Conservation (phyloP, 2,888 invertebrate species). For the Drosophila mercatorum region DNA sequence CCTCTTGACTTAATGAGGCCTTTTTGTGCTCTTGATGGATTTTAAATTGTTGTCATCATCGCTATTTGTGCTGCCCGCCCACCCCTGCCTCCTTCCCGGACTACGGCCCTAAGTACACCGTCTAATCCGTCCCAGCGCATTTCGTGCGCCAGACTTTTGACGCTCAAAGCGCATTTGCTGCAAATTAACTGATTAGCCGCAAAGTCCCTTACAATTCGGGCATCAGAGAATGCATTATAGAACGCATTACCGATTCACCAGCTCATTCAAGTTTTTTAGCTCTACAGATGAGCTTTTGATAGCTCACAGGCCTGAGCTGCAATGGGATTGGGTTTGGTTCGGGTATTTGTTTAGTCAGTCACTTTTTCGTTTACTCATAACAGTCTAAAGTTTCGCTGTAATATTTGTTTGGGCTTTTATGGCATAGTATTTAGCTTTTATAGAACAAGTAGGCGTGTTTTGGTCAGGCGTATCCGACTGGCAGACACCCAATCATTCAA, state of each 20-base stretch:
- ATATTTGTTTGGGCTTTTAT: not conserved
- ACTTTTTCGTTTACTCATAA: not conserved
- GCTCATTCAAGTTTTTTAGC: not conserved
- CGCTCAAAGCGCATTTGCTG: constrained; percentile 57
- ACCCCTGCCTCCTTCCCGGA: not conserved
- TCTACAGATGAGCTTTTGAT: not conserved
- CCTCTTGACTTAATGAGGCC: constrained; percentile 82
- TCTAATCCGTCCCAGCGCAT: constrained; percentile 53
- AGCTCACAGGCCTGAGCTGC: not conserved
- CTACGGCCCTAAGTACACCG: not conserved
- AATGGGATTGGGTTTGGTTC: not conserved
- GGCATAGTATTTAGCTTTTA: too few species aligned
- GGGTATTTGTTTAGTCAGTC: not conserved
- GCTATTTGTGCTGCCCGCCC: constrained; percentile 55
- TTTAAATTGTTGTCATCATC: constrained; percentile 83
- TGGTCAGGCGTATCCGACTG: not conserved
- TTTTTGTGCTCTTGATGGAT: constrained; percentile 81
- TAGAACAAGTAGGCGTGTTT: not conserved
- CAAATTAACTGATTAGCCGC: constrained; percentile 49
- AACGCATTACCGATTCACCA: not conserved
- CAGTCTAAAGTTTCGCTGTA: not conserved
- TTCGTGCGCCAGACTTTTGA: constrained; percentile 59
- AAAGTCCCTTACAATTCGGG: constrained; percentile 6
- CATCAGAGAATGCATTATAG: constrained; percentile 16
- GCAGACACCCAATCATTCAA: not conserved